A percentile compares a stretch with the other conserved stretches of the same genome.
Conservation (phyloP, 2,797 vertebrate species). For the Fundulus diaphanus region DNA sequence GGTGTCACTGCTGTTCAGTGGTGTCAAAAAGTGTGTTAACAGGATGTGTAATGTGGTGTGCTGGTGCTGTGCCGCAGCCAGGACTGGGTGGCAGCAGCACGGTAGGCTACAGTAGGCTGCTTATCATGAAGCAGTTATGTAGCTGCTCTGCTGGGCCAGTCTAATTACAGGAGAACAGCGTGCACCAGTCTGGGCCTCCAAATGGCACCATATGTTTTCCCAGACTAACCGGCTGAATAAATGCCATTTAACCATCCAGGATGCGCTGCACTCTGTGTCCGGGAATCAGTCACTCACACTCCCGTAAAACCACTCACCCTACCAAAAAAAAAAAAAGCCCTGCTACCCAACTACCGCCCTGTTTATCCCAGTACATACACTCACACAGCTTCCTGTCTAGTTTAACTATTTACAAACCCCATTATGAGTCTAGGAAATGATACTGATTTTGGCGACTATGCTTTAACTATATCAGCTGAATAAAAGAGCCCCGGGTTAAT, state of each 20-base stretch:
- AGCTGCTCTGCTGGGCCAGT: constrained; percentile 87
- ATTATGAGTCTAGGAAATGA: constrained; percentile 36
- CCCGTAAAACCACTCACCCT: constrained; percentile 75
- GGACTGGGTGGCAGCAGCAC: constrained; percentile 69
- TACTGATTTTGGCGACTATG: constrained; percentile 30
- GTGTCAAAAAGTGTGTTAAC: constrained; percentile 78
- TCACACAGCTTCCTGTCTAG: constrained; percentile 65
- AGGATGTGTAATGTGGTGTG: constrained; percentile 73
- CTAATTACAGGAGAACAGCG: constrained; percentile 97
- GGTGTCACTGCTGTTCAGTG: constrained; percentile 69
- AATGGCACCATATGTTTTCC: constrained; percentile 96
- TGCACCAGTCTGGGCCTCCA: constrained; percentile 89
- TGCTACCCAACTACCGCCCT: constrained; percentile 57
- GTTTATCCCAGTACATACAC: constrained; percentile 53
- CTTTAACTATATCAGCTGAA: constrained; percentile 46
- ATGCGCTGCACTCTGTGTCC: constrained; percentile 78
- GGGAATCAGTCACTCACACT: constrained; percentile 80
- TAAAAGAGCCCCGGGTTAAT: constrained; percentile 64
- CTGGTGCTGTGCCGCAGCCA: constrained; percentile 67
- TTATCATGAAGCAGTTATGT: constrained; percentile 82
- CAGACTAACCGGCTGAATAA: constrained; percentile 89
- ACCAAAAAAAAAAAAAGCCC: constrained; percentile 20
- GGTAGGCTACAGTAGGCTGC: constrained; percentile 71
- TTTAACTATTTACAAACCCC: constrained; percentile 76
- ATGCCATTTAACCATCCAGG: constrained; percentile 84